Evolutionary conservation across 2,113 vertebrate genomes (phyloP), one percentile per base, ranked within the genome.

Genomic region (Jaculus jaculus): DNA sequence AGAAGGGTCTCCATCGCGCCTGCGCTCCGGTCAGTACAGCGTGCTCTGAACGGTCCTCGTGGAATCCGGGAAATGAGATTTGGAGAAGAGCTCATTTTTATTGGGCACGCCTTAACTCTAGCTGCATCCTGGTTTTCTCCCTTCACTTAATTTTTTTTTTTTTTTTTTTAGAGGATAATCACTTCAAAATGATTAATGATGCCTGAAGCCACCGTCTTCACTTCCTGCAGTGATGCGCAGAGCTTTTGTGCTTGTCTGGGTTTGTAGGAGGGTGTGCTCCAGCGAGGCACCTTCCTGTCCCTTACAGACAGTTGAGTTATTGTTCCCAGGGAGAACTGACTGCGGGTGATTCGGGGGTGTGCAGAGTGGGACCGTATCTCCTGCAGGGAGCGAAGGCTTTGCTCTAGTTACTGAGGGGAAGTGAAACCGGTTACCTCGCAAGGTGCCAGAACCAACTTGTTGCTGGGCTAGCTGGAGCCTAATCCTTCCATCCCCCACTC

Each of bases 151-250:
- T n/a, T 77, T 95, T 81, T 23, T 87, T 96, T 97, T 97, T 94
- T 96, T 51, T 89, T 58, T 90, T 97, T 97, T 97, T 95, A 96
- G 90, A 92, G 89, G 80, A 97, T 97, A 98, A 98, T 98, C 90
- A 89, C 97, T 97, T 98, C 32, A 97, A 95, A 98, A 97, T 98
- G 96, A 98, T 98, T 97, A 97, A 98, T 96, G 98, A 92, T 93
- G 97, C 97, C 97, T 97, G 95, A 96, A 98, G 96, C 94, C 96
- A 97, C 95, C 92, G 95, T 84, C 97, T 95, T 83, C 47, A 96
- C 95, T 98, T 98, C 98, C 98, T 98, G 97, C 0, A 30, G 94
- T 94, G 95, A 96, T 84, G 84, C 90, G 93, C 74, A 74, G 96
- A 97, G 69, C 89, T 96, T 96, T 42, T 69, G 79, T 96, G 94